Evolutionary conservation across 2,113 vertebrate genomes (phyloP).

Genomic region (Gadus macrocephalus): DNA sequence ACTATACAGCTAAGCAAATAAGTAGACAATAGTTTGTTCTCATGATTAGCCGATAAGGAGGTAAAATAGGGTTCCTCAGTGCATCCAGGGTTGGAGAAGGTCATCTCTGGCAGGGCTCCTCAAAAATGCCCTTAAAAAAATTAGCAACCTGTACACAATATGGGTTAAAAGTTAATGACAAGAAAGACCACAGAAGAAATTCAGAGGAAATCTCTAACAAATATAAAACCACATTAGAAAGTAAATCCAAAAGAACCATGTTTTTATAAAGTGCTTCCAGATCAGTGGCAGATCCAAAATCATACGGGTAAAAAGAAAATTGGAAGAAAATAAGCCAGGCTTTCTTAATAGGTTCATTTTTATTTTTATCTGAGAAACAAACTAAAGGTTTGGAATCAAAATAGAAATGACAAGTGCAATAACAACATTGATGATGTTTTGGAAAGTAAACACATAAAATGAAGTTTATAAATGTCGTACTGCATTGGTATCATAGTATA

Average conservation of each 20-base stretch:
- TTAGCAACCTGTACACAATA: background rate
- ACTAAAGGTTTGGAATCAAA: too few species aligned
- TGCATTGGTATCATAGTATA: too few species aligned
- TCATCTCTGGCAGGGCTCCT: too few species aligned
- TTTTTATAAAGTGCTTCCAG: constrained; percentile 44
- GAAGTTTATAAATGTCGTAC: background rate
- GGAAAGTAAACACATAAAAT: background rate
- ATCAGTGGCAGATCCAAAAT: constrained; percentile 27
- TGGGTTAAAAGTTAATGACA: background rate
- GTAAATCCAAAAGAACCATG: constrained; percentile 41
- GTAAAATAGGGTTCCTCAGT: too few species aligned
- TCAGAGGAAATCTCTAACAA: background rate
- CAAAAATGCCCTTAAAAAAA: too few species aligned
- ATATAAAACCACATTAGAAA: background rate
- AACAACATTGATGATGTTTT: background rate
- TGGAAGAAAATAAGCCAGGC: background rate
- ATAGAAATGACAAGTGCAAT: too few species aligned
- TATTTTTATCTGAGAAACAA: too few species aligned
- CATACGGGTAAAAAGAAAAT: constrained; percentile 4
- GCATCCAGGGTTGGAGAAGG: background rate
- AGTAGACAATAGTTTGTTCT: too few species aligned
- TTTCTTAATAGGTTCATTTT: too few species aligned
- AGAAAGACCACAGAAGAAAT: background rate
- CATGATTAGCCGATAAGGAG: too few species aligned
- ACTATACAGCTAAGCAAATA: too few species aligned